A percentile compares a stretch with the other conserved stretches of the same genome.
Evolutionary conservation across 2,888 invertebrate genomes (phyloP).

Genomic region (Drosophila kanekoi): DNA sequence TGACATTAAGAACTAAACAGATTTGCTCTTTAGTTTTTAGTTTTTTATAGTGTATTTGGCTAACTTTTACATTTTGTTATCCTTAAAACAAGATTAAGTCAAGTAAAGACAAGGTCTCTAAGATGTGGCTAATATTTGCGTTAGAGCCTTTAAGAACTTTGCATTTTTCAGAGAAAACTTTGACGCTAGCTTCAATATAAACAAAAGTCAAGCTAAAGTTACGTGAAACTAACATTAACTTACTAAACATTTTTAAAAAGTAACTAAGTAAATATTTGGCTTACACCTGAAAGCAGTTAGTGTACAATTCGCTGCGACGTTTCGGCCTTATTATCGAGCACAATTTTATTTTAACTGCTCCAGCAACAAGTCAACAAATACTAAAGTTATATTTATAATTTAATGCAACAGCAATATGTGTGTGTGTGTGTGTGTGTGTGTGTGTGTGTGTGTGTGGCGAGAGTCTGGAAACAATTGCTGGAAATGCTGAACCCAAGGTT

Average conservation of each 20-base stretch:
- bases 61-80: not conserved
- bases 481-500: slow-evolving; percentile 41
- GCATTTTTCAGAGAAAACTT: not conserved
- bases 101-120: too few relatives aligned
- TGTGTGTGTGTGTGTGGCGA: not conserved
- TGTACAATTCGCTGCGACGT: slow-evolving; percentile 10
- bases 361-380: slow-evolving; percentile 34
- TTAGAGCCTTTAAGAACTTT: not conserved
- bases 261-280: slow-evolving; percentile 11
- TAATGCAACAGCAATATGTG: slow-evolving; percentile 25
- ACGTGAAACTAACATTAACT: too few relatives aligned
- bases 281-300: slow-evolving; percentile 13
- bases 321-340: slow-evolving; percentile 18
- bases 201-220: not conserved
- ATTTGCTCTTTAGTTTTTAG: too few relatives aligned
- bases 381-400: slow-evolving; percentile 43
- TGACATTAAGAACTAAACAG: too few relatives aligned
- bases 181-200: not conserved
- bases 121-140: too few relatives aligned
- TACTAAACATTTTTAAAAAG: not conserved
- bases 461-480: slow-evolving; percentile 15
- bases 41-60: too few relatives aligned
- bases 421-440: not conserved
- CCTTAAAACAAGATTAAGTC: too few relatives aligned
- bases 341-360: slow-evolving; percentile 16